Evolutionary conservation across 2,113 vertebrate species (phyloP).

Genomic region (Rhinichthys klamathensis): DNA sequence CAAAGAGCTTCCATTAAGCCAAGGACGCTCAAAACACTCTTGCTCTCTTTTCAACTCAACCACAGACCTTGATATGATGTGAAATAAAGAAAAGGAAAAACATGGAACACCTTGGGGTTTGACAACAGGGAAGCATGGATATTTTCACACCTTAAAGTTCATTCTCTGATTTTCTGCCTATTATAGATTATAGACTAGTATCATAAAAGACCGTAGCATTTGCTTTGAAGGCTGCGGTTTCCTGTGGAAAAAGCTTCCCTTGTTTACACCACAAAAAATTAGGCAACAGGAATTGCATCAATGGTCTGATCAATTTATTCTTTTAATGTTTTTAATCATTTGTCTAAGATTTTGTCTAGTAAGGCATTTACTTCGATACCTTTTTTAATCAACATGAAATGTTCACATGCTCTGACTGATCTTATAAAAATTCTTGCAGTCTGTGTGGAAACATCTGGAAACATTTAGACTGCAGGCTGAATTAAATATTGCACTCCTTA

Average conservation of each 20-base stretch:
- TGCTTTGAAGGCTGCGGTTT: constrained; percentile 54
- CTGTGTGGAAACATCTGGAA: constrained; percentile 53
- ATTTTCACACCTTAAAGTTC: constrained; percentile 60
- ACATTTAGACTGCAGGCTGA: constrained; percentile 38
- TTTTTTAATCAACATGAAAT: not conserved
- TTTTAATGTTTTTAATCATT: constrained; percentile 10
- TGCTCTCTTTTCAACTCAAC: constrained; percentile 26
- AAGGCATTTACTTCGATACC: not conserved
- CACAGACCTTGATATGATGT: constrained; percentile 12
- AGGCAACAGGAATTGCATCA: constrained; percentile 17
- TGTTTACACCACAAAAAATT: constrained; percentile 8
- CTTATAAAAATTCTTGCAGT: constrained; percentile 13
- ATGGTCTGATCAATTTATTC: not conserved
- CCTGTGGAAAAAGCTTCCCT: constrained; percentile 4
- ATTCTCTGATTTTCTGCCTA: constrained; percentile 63
- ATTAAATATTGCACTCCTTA: constrained; percentile 58
- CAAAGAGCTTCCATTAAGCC: constrained; percentile 44
- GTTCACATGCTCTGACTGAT: not conserved
- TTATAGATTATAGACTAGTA: constrained; percentile 37
- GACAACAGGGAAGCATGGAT: constrained; percentile 59
- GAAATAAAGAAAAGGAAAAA: constrained; percentile 22
- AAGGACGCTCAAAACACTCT: constrained; percentile 21
- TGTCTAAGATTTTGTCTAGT: not conserved
- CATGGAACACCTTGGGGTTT: constrained; percentile 44
- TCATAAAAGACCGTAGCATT: constrained; percentile 28